phyloP scores from a whole-genome alignment of 2,888 invertebrate genomes.

The Zhuqinia jingwanae region DNA sequence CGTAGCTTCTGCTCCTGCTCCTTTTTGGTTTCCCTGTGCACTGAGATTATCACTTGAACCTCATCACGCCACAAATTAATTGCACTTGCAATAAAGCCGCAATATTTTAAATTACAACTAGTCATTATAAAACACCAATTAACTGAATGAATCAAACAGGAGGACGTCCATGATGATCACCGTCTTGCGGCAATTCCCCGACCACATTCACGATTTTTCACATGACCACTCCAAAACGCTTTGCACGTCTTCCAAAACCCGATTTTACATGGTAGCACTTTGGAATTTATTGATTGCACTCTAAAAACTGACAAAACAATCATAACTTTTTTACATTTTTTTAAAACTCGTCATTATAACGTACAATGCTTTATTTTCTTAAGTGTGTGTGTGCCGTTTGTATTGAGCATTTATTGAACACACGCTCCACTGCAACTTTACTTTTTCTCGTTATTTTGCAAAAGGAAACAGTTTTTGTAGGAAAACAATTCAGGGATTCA shows the following conservation, averaged over 20 bases:
- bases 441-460: background rate
- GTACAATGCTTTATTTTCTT: background rate
- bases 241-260: no score
- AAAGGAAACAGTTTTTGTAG: constrained; percentile 8
- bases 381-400: no score
- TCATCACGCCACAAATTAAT: constrained; percentile 17
- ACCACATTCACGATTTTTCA: background rate
- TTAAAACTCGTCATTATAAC: background rate
- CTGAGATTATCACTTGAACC: constrained; percentile 30
- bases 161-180: background rate
- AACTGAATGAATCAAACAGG: constrained; percentile 8
- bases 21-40: background rate
- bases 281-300: background rate
- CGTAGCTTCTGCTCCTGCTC: background rate
- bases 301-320: background rate
- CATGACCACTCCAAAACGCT: background rate
- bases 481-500: constrained; percentile 34
- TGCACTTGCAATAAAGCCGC: background rate
- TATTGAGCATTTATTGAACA: background rate
- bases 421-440: background rate
- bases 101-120: background rate
- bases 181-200: background rate
- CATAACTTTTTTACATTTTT: background rate
- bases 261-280: no score
- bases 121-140: constrained; percentile 6